These are phyloP conservation scores for Myrmecophaga tridactyla DNA, from an alignment of 2,113 vertebrate genomes.

Conservation along the genomic window DNA sequence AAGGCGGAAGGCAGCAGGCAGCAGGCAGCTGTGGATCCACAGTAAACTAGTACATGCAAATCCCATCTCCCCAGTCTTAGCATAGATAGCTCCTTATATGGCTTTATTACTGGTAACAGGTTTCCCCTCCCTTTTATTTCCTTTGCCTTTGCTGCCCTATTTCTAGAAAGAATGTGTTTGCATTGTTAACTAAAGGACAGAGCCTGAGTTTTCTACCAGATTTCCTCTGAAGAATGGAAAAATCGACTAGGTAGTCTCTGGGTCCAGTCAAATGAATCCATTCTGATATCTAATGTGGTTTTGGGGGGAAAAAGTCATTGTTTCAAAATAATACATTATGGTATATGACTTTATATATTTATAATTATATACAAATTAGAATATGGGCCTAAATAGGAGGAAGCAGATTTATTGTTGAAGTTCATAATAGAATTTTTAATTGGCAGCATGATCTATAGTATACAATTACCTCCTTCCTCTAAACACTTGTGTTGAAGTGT, in stretches of 20 bases:
- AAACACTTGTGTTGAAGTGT: neutral
- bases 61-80: neutral
- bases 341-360: neutral
- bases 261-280: neutral
- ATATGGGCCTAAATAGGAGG: neutral
- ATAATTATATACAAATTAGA: neutral
- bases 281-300: neutral
- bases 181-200: conserved; percentile 39
- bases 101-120: neutral
- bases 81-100: neutral
- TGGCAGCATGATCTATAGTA: neutral
- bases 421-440: conserved; percentile 4
- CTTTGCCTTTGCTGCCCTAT: conserved; percentile 39
- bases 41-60: neutral
- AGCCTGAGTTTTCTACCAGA: conserved; percentile 25
- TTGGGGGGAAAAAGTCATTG: neutral
- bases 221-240: conserved; percentile 37
- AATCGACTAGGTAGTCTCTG: neutral
- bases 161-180: conserved; percentile 58
- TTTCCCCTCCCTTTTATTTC: conserved; percentile 29
- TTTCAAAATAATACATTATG: conserved; percentile 43
- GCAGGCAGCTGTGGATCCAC: neutral
- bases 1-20: no score
- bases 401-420: neutral
- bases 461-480: neutral